Evolutionary conservation across 2,797 vertebrate species (phyloP), one percentile per base, ranked within the genome.

Genomic region (Cheirogaleus major): DNA sequence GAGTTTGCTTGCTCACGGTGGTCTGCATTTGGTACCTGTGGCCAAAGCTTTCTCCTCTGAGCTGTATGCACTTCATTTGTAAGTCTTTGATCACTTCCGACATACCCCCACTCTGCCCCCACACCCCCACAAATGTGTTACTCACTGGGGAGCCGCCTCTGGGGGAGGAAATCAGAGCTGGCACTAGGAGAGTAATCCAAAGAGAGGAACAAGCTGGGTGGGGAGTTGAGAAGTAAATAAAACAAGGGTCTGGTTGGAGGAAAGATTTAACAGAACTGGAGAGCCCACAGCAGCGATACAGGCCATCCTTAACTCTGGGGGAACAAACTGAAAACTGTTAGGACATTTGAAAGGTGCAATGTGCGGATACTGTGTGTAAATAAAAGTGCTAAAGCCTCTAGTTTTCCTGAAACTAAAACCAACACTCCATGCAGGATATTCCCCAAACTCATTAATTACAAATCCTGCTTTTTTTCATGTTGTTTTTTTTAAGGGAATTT

Each of bases 71-170:
- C 78, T 88, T 79, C 14, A 72, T 85, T 90, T 93, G 27, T 79
- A 86, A 80, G 61, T 78, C 70, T 95, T 61, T 95, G 94, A 94
- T 97, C 91, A 79, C 81, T 96, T 92, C 85, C 0, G n/a, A 41
- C 70, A 32, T n/a, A 25, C 14, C 22, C 50, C 43, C 18, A 3
- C 10, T n/a, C 73, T 38, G 7, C 14, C 20, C n/a, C 78, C 48
- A 27, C 23, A 27, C 57, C 57, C 25, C 57, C 25, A 27, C 82
- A 6, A 75, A 30, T 10, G 2, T 69, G 90, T 86, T 78, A n/a
- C 87, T 89, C 65, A 25, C 45, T 25, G n/a, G 50, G 55, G 61
- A 67, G 67, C 75, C 45, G 61, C 72, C 83, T 88, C 35, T 89
- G 8, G n/a, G 52, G 76, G 93, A 82, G 57, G 89, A 30, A 17